These are phyloP conservation scores for Paedocypris sp. DNA, from an alignment of 2,113 vertebrate genomes.

Conservation along the genomic window DNA sequence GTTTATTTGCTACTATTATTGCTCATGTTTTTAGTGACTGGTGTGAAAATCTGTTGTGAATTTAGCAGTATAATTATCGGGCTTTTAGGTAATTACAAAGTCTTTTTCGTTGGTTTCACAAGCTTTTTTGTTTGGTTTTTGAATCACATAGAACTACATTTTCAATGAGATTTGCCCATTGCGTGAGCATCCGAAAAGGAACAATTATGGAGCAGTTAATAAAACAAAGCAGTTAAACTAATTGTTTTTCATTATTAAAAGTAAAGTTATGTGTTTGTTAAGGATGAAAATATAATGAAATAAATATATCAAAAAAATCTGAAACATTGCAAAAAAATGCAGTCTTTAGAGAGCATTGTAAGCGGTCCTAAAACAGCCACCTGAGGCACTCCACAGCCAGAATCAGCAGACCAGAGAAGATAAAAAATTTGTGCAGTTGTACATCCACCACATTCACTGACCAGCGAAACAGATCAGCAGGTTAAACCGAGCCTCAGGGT, in stretches of 20 bases:
- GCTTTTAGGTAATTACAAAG: neutral
- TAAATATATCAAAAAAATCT: neutral
- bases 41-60: slow-evolving; percentile 14
- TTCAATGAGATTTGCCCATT: neutral
- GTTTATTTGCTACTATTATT: slow-evolving; percentile 5
- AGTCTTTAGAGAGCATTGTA: neutral
- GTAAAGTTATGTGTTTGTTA: too few relatives aligned
- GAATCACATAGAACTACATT: neutral
- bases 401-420: neutral
- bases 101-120: neutral
- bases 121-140: neutral
- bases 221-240: too few relatives aligned
- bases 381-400: neutral
- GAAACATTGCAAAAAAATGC: neutral
- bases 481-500: slow-evolving; percentile 6
- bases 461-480: neutral
- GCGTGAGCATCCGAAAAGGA: neutral
- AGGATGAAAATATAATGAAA: neutral
- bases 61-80: slow-evolving; percentile 13
- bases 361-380: neutral
- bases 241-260: too few relatives aligned
- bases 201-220: too few relatives aligned
- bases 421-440: neutral
- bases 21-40: slow-evolving; percentile 10
- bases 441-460: slow-evolving; percentile 1